phyloP scores from a whole-genome alignment of 2,888 invertebrate genomes.

The Brachypalpus laphriformis region DNA sequence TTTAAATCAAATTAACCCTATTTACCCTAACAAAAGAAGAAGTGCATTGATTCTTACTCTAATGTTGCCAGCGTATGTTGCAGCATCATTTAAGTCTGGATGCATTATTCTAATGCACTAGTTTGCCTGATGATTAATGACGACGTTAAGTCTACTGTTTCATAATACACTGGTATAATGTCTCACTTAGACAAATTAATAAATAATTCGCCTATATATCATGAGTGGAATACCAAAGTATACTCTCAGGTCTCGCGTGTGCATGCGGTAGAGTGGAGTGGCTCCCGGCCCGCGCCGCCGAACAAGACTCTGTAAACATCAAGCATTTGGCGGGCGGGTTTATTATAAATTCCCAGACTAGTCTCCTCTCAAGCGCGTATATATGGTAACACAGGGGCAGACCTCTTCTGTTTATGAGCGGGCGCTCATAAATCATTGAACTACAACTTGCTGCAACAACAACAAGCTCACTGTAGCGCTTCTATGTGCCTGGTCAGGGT shows the following conservation, averaged over 20 bases:
- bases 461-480: neutral
- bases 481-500: conserved; percentile 4
- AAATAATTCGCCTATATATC: conserved; percentile 70
- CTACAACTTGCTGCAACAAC: conserved; percentile 40
- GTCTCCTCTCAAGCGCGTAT: conserved; percentile 42
- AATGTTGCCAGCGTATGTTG: conserved; percentile 4
- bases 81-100: conserved; percentile 21
- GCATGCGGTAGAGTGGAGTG: neutral
- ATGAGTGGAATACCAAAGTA: conserved; percentile 49
- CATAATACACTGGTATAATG: conserved; percentile 63
- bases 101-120: conserved; percentile 16
- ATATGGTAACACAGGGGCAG: conserved; percentile 37
- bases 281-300: neutral
- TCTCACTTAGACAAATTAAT: conserved; percentile 73
- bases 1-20: too few relatives aligned
- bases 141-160: conserved; percentile 67
- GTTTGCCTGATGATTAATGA: conserved; percentile 58
- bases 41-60: neutral
- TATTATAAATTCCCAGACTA: conserved; percentile 69
- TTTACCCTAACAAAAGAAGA: too few relatives aligned
- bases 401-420: conserved; percentile 59
- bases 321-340: conserved; percentile 28
- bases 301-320: conserved; percentile 37
- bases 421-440: conserved; percentile 62
- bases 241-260: conserved; percentile 10